Evolutionary conservation across 2,888 invertebrate species (phyloP), one percentile per base, ranked within the genome.

Genomic region (Ceraclea dissimilis): DNA sequence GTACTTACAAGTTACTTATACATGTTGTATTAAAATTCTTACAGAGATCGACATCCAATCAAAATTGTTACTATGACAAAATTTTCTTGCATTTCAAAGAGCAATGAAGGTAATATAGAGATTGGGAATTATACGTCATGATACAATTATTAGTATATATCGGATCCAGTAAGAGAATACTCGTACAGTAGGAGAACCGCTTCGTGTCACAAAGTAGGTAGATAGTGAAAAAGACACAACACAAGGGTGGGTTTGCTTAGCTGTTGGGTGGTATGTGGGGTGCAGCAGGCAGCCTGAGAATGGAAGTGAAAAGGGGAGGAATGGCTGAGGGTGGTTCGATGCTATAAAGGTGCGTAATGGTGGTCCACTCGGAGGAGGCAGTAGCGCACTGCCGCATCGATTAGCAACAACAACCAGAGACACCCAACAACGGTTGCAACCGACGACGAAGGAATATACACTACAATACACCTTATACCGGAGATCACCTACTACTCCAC

Each of bases 341-440:
- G 78, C 82, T 81, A 84, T 84, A 84, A 84, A 84, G 83, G 83
- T 84, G 84, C 84, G 84, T 84, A 84, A 84, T 83, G 82, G 83
- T 78, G 79, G 80, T 76, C 70, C 70, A 71, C 68, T 72, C 75
- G 76, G 78, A 80, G 81, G 82, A 82, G 81, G 79, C 78, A 79
- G 79, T 81, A 82, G 78, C 82, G 81, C 80, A 75, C 60, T 74
- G 70, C 81, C 80, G 82, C 82, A 83, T 83, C 83, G 83, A 83
- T 83, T 83, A 82, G 82, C 71, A 76, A 48, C 39, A 39, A 39
- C 39, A 39, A n/a, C 16, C 39, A 39, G n/a, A 39, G n/a, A n/a
- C 39, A 39, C 39, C 39, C 13, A 39, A 39, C 39, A 13, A 39
- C 56, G 53, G 54, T 49, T 55, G 58, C 55, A 59, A 82, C 71